Conservation (phyloP, 1,140 invertebrate species). For the Micrasema minimum region DNA sequence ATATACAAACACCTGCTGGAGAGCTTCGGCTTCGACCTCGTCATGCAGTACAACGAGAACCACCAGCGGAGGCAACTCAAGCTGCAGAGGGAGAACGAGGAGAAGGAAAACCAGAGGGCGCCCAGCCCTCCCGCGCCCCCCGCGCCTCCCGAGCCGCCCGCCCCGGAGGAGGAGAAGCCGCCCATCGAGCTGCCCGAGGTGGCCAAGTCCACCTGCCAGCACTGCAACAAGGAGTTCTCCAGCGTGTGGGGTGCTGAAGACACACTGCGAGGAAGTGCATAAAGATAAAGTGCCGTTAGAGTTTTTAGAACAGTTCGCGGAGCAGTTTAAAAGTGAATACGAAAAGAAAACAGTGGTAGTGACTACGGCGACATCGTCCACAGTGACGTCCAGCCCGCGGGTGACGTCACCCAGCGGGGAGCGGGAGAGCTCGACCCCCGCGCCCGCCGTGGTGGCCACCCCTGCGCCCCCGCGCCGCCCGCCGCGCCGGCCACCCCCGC, state of each 20-base stretch:
- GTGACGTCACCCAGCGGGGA: constrained; percentile 65
- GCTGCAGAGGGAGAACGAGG: constrained; percentile 63
- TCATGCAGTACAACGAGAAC: constrained; percentile 96
- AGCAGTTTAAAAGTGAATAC: constrained; percentile 88
- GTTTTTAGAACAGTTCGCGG: constrained; percentile 90
- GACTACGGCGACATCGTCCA: constrained; percentile 70
- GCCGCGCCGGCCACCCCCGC: constrained; percentile 3
- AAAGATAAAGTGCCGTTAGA: constrained; percentile 89
- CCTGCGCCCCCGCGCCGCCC: constrained; percentile 29
- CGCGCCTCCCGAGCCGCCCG: constrained; percentile 68
- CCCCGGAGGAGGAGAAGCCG: constrained; percentile 69
- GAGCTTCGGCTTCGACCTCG: constrained; percentile 94
- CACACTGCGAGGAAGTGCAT: constrained; percentile 95
- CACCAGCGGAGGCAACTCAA: constrained; percentile 77
- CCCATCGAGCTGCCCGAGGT: constrained; percentile 75
- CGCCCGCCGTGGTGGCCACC: constrained; percentile 21
- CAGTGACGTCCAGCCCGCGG: constrained; percentile 65
- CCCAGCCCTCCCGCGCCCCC: constrained; percentile 67
- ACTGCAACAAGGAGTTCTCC: constrained; percentile 93
- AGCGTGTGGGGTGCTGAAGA: constrained; percentile 95
- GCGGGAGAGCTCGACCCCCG: constrained; percentile 56
- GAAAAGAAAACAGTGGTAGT: constrained; percentile 82
- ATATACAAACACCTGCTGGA: constrained; percentile 92
- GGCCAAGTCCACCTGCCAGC: constrained; percentile 84
- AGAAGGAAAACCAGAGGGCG: constrained; percentile 61